phyloP scores from a whole-genome alignment of 2,797 vertebrate genomes.

The Smutsia gigantea region DNA sequence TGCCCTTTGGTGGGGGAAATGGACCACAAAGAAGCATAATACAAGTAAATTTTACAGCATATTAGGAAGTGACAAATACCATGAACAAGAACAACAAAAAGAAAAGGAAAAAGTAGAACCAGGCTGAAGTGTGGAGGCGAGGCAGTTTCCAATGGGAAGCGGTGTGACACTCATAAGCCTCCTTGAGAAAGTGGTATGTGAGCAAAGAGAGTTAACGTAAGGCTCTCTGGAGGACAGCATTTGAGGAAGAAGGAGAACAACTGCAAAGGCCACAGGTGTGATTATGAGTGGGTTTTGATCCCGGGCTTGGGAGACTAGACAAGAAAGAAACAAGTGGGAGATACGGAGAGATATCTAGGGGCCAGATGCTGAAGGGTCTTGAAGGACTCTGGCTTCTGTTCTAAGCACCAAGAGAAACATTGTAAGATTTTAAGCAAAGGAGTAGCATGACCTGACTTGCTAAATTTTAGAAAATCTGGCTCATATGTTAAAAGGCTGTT shows the following conservation, averaged over 20 bases:
- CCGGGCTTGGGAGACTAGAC: neutral
- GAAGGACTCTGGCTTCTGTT: neutral
- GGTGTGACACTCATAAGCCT: neutral
- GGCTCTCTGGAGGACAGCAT: neutral
- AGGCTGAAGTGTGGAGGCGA: neutral
- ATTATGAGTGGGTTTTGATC: neutral
- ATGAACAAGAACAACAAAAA: neutral
- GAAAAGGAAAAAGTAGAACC: neutral
- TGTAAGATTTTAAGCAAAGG: neutral
- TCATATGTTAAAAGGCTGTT: neutral
- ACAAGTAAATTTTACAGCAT: neutral
- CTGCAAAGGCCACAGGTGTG: neutral
- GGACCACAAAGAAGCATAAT: neutral
- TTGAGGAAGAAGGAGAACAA: neutral
- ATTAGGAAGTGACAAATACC: neutral
- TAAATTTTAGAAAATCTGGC: neutral
- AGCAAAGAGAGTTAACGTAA: neutral
- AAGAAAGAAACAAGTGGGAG: neutral
- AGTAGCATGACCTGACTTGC: neutral
- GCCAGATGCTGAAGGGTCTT: neutral
- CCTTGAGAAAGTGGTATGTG: neutral
- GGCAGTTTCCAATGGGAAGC: neutral
- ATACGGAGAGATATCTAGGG: neutral
- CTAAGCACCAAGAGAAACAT: neutral
- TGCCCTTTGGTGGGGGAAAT: neutral